Conservation (phyloP, 2,797 vertebrate species). For the Agapornis canus region DNA sequence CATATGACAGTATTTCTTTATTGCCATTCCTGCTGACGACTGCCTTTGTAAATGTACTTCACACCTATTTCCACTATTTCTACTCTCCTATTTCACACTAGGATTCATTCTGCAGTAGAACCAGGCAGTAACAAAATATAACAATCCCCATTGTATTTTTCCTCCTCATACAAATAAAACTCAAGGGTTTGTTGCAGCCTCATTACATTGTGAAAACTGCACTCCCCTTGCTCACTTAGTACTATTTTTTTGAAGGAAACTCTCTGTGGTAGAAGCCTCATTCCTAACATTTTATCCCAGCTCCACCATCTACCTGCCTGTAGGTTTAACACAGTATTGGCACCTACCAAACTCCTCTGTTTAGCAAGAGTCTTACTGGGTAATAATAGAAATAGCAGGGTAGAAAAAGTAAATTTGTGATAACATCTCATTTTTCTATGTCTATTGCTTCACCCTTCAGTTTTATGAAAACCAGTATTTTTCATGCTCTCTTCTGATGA, state of each 20-base stretch:
- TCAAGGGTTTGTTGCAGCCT: neutral
- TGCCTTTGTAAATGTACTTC: too few species aligned
- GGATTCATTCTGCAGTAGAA: neutral
- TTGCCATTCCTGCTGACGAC: neutral
- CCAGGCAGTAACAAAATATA: neutral
- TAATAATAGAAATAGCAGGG: neutral
- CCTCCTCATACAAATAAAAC: neutral
- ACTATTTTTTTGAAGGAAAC: neutral
- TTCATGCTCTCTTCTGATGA: neutral
- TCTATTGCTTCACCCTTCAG: neutral
- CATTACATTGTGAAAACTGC: neutral
- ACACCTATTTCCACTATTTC: neutral
- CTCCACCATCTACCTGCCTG: neutral
- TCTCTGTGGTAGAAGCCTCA: neutral
- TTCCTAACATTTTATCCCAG: neutral
- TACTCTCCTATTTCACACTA: neutral
- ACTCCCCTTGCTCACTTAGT: neutral
- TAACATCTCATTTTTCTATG: neutral
- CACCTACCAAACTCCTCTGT: neutral
- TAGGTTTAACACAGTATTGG: neutral
- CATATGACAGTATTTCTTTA: neutral
- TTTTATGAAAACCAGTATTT: neutral
- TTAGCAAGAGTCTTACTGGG: neutral
- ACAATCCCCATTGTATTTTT: neutral
- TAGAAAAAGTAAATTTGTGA: neutral